Evolutionary conservation across 2,888 invertebrate genomes (phyloP).

Genomic region (Lacanobia wlatinum): DNA sequence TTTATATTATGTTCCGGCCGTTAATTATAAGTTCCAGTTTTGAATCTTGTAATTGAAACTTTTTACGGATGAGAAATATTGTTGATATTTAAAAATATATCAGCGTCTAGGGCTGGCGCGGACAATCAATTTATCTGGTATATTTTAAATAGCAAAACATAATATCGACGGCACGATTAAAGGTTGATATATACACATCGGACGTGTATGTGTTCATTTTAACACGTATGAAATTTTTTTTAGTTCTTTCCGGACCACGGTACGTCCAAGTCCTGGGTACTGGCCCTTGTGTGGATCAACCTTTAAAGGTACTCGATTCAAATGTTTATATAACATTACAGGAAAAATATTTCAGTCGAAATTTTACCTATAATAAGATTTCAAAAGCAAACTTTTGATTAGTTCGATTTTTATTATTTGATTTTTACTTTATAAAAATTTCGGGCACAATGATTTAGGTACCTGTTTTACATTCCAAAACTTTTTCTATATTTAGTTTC

Average conservation of each 20-base stretch:
- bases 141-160: conserved; percentile 13
- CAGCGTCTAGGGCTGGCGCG: conserved; percentile 2
- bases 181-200: background rate
- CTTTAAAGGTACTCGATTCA: too few species aligned
- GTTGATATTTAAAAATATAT: conserved; percentile 12
- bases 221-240: too few species aligned
- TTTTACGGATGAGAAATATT: conserved; percentile 16
- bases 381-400: background rate
- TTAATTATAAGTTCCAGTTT: conserved; percentile 44
- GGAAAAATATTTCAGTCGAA: too few species aligned
- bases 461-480: conserved; percentile 19
- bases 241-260: too few species aligned
- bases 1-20: conserved; percentile 44
- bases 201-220: too few species aligned
- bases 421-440: background rate
- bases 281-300: too few species aligned
- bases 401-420: background rate
- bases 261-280: too few species aligned
- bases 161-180: conserved; percentile 2
- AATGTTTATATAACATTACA: conserved; percentile 7
- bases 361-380: background rate
- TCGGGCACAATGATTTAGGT: background rate
- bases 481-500: background rate
- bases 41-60: conserved; percentile 39
- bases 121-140: conserved; percentile 31